These are phyloP conservation scores for Rissa tridactyla DNA, from an alignment of 2,113 vertebrate genomes.

Conservation along the genomic window DNA sequence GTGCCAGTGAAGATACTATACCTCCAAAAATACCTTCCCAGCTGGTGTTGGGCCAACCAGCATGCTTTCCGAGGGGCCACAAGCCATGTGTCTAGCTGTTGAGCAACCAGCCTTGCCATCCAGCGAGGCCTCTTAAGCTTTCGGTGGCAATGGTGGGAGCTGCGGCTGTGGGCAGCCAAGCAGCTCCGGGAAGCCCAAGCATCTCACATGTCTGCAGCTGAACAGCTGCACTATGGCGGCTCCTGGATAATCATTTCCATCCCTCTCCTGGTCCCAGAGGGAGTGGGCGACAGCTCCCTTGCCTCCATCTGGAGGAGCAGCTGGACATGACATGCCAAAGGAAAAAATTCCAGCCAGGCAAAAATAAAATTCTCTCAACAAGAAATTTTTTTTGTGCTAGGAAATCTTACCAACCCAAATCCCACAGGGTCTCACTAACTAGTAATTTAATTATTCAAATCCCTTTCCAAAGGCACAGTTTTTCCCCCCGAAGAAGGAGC, in stretches of 20 bases:
- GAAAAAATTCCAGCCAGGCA: neutral
- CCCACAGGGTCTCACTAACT: neutral
- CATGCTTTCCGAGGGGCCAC: fast-evolving
- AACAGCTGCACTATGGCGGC: neutral
- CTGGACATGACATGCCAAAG: neutral
- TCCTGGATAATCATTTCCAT: neutral
- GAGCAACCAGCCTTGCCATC: neutral
- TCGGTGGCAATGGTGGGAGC: neutral
- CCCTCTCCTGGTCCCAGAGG: neutral
- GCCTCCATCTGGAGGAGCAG: constrained; percentile 11
- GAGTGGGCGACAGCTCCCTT: neutral
- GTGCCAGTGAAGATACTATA: neutral
- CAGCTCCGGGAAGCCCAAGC: neutral
- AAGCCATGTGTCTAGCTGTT: neutral
- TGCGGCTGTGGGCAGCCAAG: neutral
- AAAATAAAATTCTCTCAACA: neutral
- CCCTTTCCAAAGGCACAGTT: neutral
- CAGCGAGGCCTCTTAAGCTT: fast-evolving
- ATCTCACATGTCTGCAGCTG: fast-evolving
- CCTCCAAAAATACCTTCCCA: neutral
- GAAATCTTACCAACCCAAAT: neutral
- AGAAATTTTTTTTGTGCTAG: neutral
- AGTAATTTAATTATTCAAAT: neutral
- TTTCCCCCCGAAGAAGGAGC: neutral
- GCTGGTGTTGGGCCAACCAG: neutral